A percentile compares a stretch with the other conserved stretches of the same genome.
Conservation (phyloP, 2,888 invertebrate genomes). For the Caradrina kadenii region DNA sequence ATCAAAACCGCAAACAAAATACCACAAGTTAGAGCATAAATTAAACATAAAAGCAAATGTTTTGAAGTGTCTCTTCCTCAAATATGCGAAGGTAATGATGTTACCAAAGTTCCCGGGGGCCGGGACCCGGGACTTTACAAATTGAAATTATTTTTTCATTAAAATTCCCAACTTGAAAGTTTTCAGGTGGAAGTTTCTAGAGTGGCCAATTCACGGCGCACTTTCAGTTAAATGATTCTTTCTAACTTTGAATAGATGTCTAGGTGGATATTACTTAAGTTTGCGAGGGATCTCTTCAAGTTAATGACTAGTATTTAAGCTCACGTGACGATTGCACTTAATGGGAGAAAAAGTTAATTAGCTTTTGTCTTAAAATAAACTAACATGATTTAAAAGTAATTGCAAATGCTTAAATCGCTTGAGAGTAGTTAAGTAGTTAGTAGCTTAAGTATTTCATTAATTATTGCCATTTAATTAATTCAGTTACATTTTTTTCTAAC, state of each 20-base stretch:
- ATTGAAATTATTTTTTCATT: conserved; percentile 91
- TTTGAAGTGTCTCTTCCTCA: conserved; percentile 79
- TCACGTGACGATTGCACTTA: conserved; percentile 29
- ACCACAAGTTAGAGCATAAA: conserved; percentile 61
- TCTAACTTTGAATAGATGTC: conserved; percentile 70
- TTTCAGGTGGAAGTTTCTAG: conserved; percentile 85
- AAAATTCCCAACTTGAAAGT: conserved; percentile 80
- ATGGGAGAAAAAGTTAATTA: conserved; percentile 30
- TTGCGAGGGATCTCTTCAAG: conserved; percentile 48
- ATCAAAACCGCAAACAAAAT: conserved; percentile 48
- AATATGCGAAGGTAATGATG: conserved; percentile 86
- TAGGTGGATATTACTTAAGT: conserved; percentile 64
- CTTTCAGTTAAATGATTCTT: conserved; percentile 78
- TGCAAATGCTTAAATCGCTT: no score
- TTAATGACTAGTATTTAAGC: conserved; percentile 56
- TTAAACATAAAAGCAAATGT: conserved; percentile 73
- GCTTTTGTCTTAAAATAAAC: conserved; percentile 1
- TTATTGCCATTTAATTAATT: no score
- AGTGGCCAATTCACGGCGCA: conserved; percentile 80
- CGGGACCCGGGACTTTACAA: conserved; percentile 76
- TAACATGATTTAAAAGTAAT: no score
- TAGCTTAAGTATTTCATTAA: no score
- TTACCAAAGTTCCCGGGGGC: conserved; percentile 73
- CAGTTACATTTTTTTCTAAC: background rate
- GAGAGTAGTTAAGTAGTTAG: no score